These are phyloP conservation scores for Ochotona princeps DNA, from an alignment of 2,113 vertebrate genomes.

Conservation along the genomic window DNA sequence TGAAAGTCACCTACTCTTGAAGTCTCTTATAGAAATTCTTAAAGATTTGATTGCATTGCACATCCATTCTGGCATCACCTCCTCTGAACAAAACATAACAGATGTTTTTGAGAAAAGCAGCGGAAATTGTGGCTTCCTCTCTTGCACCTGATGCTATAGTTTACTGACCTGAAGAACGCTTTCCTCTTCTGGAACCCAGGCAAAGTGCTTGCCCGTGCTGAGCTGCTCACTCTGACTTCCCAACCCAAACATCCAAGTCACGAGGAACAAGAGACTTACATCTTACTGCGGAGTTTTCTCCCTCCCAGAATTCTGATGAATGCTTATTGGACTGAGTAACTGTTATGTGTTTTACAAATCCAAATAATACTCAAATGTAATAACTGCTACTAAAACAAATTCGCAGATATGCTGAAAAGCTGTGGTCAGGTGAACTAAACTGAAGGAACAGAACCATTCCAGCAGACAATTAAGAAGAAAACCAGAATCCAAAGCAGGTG, in stretches of 20 bases:
- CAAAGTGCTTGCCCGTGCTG: neutral
- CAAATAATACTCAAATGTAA: slow-evolving; percentile 17
- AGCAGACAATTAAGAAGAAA: slow-evolving; percentile 16
- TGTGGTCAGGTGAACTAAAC: neutral
- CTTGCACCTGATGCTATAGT: neutral
- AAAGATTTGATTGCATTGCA: slow-evolving; percentile 1
- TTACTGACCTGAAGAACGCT: slow-evolving; percentile 20
- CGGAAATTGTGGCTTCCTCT: neutral
- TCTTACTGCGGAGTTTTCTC: neutral
- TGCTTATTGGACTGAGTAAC: neutral
- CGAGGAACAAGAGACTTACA: neutral
- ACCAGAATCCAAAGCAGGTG: slow-evolving; percentile 21
- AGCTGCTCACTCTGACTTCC: neutral
- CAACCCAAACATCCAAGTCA: neutral
- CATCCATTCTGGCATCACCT: neutral
- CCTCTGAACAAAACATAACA: neutral
- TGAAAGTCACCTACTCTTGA: slow-evolving; percentile 5
- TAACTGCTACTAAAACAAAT: slow-evolving; percentile 49
- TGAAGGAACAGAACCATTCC: neutral
- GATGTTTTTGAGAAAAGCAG: neutral
- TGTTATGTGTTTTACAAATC: slow-evolving; percentile 38
- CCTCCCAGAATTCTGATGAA: slow-evolving; percentile 2
- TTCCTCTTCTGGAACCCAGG: neutral
- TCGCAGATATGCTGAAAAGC: neutral
- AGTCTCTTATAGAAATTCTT: neutral